Conservation (phyloP, 2,797 vertebrate genomes). For the Lagodon rhomboides region DNA sequence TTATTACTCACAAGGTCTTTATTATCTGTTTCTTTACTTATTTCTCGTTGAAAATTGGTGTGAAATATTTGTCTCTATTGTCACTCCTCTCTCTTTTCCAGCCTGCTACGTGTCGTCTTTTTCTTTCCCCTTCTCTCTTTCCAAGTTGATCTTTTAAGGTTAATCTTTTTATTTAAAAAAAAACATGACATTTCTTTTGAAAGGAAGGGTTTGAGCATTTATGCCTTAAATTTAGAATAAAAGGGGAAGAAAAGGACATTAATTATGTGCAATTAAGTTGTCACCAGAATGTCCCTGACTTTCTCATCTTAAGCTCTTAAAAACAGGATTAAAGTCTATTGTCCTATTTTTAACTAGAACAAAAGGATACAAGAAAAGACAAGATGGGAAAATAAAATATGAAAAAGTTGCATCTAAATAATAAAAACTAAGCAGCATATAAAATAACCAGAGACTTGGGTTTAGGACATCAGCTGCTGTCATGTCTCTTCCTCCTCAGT, state of each 20-base stretch:
- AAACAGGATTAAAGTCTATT: not conserved
- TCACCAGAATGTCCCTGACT: not conserved
- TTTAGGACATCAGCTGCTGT: slow-evolving; percentile 23
- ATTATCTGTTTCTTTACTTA: slow-evolving; percentile 9
- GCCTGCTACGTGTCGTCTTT: not conserved
- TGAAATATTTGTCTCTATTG: slow-evolving; percentile 34
- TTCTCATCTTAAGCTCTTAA: not conserved
- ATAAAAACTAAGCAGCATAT: not conserved
- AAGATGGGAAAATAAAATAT: not conserved
- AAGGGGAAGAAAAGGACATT: not conserved
- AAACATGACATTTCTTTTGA: not conserved
- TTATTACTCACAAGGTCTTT: slow-evolving; percentile 16
- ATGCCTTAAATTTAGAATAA: not conserved
- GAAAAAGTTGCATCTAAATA: not conserved
- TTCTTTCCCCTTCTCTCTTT: not conserved
- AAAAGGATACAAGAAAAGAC: not conserved
- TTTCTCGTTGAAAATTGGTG: slow-evolving; percentile 24
- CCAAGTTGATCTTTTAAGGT: not conserved
- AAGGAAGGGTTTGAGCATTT: not conserved
- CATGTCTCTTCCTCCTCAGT: not conserved
- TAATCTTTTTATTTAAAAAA: too few species aligned
- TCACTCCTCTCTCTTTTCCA: slow-evolving; percentile 2
- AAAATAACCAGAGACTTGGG: not conserved
- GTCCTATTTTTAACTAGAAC: not conserved
- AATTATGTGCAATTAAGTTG: not conserved